Percentiles rank a stretch among this genome's conserved stretches.
phyloP scores from a whole-genome alignment of 1,140 invertebrate species.

The Hyposmocoma kahamanoa region DNA sequence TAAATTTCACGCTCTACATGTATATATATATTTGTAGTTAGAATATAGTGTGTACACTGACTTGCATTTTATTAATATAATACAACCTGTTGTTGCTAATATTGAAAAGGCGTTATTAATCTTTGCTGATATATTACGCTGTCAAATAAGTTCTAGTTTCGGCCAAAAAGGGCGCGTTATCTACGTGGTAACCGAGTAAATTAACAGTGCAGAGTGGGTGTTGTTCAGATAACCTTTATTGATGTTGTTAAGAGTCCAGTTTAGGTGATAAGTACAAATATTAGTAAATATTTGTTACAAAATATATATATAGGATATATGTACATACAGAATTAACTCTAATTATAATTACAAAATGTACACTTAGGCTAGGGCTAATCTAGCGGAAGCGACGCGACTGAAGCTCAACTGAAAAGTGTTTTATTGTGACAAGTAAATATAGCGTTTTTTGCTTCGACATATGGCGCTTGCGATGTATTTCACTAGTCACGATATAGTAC shows the following conservation, averaged over 20 bases:
- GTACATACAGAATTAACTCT: too few species aligned
- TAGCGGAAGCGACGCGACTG: too few species aligned
- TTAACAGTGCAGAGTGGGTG: constrained; percentile 48
- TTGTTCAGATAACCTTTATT: constrained; percentile 51
- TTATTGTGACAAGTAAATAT: too few species aligned
- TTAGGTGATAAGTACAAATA: constrained; percentile 31
- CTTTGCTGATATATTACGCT: constrained; percentile 47
- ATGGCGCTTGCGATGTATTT: too few species aligned
- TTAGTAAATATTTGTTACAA: constrained; percentile 23
- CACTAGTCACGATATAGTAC: too few species aligned
- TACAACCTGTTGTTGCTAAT: constrained; percentile 38
- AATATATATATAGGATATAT: constrained; percentile 17
- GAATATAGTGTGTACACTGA: too few species aligned
- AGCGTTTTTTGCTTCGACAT: too few species aligned
- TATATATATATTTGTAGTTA: too few species aligned
- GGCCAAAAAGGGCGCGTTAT: constrained; percentile 32
- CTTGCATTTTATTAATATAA: constrained; percentile 29
- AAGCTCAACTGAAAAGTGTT: too few species aligned
- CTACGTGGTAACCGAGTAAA: constrained; percentile 32
- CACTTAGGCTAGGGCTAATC: too few species aligned
- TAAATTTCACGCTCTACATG: too few species aligned
- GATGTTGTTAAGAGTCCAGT: constrained; percentile 35
- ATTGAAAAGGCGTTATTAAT: constrained; percentile 32
- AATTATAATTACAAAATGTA: too few species aligned
- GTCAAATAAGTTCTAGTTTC: constrained; percentile 44